Conservation (phyloP, 2,113 vertebrate genomes). For the Galeopterus variegatus region DNA sequence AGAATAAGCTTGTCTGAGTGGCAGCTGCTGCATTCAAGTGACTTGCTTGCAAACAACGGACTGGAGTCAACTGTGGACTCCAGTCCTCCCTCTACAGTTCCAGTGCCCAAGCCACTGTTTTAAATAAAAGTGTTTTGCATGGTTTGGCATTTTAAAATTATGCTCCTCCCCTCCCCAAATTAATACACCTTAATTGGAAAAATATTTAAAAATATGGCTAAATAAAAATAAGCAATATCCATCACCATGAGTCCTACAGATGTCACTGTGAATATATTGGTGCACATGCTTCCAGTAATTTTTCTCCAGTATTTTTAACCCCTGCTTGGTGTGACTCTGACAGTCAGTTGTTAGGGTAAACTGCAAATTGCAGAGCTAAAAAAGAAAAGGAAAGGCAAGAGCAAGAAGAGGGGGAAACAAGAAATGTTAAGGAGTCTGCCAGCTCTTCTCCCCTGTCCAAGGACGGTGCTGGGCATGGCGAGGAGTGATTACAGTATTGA, state of each 20-base stretch:
- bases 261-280: slow-evolving; percentile 27
- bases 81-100: not conserved
- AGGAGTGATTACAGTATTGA: not conserved
- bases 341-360: not conserved
- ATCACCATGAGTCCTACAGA: not conserved
- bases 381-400: not conserved
- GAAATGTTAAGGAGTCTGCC: not conserved
- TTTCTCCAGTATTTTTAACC: slow-evolving; percentile 21
- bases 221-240: not conserved
- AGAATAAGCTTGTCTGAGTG: not conserved
- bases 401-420: slow-evolving; percentile 8
- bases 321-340: not conserved
- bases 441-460: not conserved
- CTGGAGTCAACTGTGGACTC: not conserved
- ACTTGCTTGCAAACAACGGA: not conserved
- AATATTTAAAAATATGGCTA: not conserved
- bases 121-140: not conserved
- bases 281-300: not conserved
- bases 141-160: slow-evolving; percentile 1
- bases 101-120: not conserved
- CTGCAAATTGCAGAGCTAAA: not conserved
- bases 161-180: not conserved
- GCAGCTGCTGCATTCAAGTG: not conserved
- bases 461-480: rapidly evolving
- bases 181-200: not conserved